Conservation (phyloP, 1,140 invertebrate genomes). For the Hycleus cichorii region DNA sequence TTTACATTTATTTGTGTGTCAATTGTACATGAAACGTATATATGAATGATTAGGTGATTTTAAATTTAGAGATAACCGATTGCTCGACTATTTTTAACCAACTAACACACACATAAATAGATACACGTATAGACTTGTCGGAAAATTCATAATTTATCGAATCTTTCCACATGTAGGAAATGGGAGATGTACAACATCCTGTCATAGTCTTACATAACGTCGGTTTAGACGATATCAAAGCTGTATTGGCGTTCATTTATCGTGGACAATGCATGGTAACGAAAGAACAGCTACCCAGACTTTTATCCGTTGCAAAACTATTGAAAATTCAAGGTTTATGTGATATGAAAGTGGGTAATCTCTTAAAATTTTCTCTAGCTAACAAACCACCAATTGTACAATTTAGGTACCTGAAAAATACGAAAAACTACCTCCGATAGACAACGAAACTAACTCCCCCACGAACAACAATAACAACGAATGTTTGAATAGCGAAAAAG, state of each 20-base stretch:
- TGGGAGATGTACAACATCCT: constrained; percentile 54
- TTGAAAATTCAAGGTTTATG: constrained; percentile 81
- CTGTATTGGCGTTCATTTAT: constrained; percentile 87
- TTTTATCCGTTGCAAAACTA: constrained; percentile 75
- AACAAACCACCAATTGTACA: neutral
- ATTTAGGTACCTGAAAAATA: constrained; percentile 18
- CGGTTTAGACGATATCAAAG: constrained; percentile 68
- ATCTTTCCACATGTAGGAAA: constrained; percentile 18
- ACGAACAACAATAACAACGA: no score
- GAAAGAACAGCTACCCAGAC: constrained; percentile 69
- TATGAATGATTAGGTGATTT: neutral
- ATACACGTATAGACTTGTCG: neutral
- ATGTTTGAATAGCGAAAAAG: no score
- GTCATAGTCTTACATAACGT: constrained; percentile 78
- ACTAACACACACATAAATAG: neutral
- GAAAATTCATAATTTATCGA: constrained; percentile 1
- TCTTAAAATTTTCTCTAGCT: neutral
- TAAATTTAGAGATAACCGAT: neutral
- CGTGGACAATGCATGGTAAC: constrained; percentile 84
- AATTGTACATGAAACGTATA: no score
- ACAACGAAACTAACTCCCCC: constrained; percentile 2
- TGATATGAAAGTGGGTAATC: constrained; percentile 59
- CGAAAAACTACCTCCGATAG: neutral
- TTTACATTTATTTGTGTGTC: neutral
- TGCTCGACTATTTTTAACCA: constrained; percentile 7